These are phyloP conservation scores for Perodicticus potto DNA, from an alignment of 2,797 vertebrate species.

Conservation along the genomic window DNA sequence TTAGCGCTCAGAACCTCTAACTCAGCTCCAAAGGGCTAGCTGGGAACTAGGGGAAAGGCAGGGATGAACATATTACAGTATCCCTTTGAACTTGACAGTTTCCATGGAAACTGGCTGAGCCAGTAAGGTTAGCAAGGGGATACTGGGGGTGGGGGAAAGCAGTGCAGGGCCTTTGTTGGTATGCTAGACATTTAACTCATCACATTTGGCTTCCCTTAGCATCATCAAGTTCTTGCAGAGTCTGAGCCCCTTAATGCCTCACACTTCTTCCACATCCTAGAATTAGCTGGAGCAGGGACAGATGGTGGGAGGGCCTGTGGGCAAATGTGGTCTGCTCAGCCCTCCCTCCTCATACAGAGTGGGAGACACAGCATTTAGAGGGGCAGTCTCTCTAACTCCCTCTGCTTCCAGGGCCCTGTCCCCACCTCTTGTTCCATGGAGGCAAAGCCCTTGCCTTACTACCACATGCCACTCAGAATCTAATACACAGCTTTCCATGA, in stretches of 20 bases:
- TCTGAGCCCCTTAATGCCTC: conserved; percentile 46
- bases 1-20: conserved; percentile 42
- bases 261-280: conserved; percentile 43
- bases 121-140: conserved; percentile 73
- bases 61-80: conserved; percentile 66
- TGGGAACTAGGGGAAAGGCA: conserved; percentile 35
- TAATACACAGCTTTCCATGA: background rate
- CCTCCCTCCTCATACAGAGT: background rate
- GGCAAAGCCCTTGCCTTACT: background rate
- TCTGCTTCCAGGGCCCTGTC: background rate
- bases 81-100: conserved; percentile 80
- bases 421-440: background rate
- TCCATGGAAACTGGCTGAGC: conserved; percentile 82
- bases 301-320: too few relatives aligned
- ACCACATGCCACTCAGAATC: background rate
- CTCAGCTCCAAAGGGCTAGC: conserved; percentile 49
- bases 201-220: conserved; percentile 56
- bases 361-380: background rate
- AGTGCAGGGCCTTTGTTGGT: conserved; percentile 62
- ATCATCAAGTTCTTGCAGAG: conserved; percentile 49
- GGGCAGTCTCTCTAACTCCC: background rate
- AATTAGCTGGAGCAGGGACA: background rate
- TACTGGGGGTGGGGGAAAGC: background rate
- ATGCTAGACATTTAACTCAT: conserved; percentile 56
- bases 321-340: background rate